Base-by-base conservation (phyloP, 2,113 vertebrate species). In the Leiothrix lutea region DNA sequence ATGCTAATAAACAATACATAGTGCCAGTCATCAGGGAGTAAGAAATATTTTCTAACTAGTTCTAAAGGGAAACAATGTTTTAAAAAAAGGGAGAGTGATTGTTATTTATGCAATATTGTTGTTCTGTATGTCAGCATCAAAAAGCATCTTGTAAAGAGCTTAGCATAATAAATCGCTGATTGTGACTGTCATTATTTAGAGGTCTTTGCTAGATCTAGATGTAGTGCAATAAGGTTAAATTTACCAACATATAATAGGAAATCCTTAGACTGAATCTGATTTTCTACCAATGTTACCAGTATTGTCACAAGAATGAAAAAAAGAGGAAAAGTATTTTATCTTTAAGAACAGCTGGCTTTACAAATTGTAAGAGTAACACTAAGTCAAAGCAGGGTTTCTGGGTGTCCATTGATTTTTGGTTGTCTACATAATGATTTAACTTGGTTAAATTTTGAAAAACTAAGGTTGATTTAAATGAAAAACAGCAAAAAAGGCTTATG, bases 11-110 rank as follows among this genome's bases (percentile, higher is more conserved):
- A 98, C 98, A 98, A 97, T 97, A 97, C 96, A 97, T 97, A 98
- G 97, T 95, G 97, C 94, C 95, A 97, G 97, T 97, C 98, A 98
- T 96, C 92, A 58, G 98, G 98, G 98, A 98, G 98, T 95, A 97
- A 98, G 98, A 98, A 98, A 98, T 98, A 98, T 98, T 97, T 98
- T 97, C 98, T 98, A 98, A 98, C 98, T 98, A 98, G 98, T 98
- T 98, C 98, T 98, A 98, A 98, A 98, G 98, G 97, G 98, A 98
- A 98, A 98, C 98, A 93, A 78, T 95, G 96, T 95, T 97, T 96
- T 91, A 5, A 82, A 95, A 91, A 95, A 95, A 72, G 80, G 92
- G 54, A 95, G 85, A 88, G 86, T 87, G 87, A 90, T 91, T 95
- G 97, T 98, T 98, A 98, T 98, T 98, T 98, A 98, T 85, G 53